These are phyloP conservation scores for Brachionichthys hirsutus DNA, from an alignment of 2,113 vertebrate genomes.

Conservation along the genomic window DNA sequence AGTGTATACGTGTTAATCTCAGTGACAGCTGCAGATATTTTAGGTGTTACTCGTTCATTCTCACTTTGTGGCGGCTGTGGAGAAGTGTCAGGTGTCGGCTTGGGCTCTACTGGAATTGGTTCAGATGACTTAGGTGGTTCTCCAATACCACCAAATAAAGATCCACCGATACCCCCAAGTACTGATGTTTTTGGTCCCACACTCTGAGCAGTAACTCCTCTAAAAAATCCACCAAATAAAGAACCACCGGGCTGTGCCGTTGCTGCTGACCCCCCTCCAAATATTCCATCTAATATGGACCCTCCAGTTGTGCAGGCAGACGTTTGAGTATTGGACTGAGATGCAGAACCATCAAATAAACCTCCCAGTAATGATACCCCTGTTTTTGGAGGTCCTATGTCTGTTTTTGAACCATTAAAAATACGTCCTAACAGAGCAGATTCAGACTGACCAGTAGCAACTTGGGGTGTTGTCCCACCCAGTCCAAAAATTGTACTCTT, in stretches of 20 bases:
- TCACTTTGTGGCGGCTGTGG: conserved; percentile 37
- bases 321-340: conserved; percentile 45
- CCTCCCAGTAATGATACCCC: conserved; percentile 58
- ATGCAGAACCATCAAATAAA: conserved; percentile 60
- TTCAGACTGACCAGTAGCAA: conserved; percentile 69
- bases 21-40: conserved; percentile 6
- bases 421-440: conserved; percentile 80
- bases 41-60: conserved; percentile 33
- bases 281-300: conserved; percentile 67
- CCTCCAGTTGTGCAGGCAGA: conserved; percentile 32
- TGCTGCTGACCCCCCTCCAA: conserved; percentile 56
- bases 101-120: conserved; percentile 29
- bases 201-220: conserved; percentile 50
- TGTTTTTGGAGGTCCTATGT: conserved; percentile 46
- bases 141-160: conserved; percentile 56
- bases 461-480: conserved; percentile 48
- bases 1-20: conserved; percentile 19
- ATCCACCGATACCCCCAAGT: conserved; percentile 63
- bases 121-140: conserved; percentile 53
- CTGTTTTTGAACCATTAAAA: conserved; percentile 78
- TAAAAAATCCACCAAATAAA: conserved; percentile 70
- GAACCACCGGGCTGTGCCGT: conserved; percentile 52
- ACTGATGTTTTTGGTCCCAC: conserved; percentile 54
- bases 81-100: conserved; percentile 9
- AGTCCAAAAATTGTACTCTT: conserved; percentile 81